Evolutionary conservation across 2,797 vertebrate genomes (phyloP), one percentile per base, ranked within the genome.

Genomic region (Hyperoplus lanceolatus): DNA sequence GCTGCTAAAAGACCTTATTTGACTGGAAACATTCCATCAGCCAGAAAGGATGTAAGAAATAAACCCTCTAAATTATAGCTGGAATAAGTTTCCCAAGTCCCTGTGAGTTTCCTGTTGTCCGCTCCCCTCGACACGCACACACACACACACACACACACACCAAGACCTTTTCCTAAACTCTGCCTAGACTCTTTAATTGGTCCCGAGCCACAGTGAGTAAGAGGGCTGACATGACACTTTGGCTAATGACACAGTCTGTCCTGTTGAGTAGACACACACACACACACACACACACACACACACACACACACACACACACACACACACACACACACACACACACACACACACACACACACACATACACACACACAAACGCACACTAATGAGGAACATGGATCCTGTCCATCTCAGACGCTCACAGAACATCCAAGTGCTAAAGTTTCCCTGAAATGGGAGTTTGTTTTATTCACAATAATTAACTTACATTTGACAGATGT

Each of bases 201-300:
- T 84, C 61, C 75, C 59, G 70, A 81, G 73, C 48, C 61, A 54
- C 74, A 51, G 64, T 56, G 77, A 80, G 73, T 81, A 74, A 64
- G 63, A 76, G 16, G 49, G 71, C 71, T 70, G 77, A 91, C 83
- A 86, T 86, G 73, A 90, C 89, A 89, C 86, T 87, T 80, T 71
- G 73, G 66, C 82, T 89, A 92, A 90, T 89, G 88, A 81, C 81
- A 75, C 70, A 74, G 78, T 88, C 75, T 87, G 88, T 74, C 65
- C 82, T 72, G 72, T 73, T 80, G 66, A 76, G 78, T 49, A 45
- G 73, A 29, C 49, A 60, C 45, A 70, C 67, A 75, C 68, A 69
- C 76, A 74, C 71, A 81, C 70, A 50, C 41, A 29, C 21, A 21
- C 21, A 21, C 21, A 21, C 21, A 21, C 21, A 29, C 29, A 29